Conservation (phyloP, 2,113 vertebrate genomes). For the Ardeotis arabs region DNA sequence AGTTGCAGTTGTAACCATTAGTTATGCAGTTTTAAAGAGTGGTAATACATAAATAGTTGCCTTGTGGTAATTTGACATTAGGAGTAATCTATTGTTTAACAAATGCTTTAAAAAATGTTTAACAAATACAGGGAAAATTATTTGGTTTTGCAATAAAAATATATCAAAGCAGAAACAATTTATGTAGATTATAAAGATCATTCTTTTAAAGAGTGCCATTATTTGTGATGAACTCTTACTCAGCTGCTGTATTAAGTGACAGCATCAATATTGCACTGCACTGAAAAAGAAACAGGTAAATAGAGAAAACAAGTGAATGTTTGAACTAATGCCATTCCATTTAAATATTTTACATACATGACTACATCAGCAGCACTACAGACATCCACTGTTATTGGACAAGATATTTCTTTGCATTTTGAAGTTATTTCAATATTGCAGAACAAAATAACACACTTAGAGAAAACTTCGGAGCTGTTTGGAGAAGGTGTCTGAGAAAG, state of each 20-base stretch:
- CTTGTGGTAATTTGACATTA: background rate
- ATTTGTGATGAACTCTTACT: background rate
- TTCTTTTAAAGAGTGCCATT: background rate
- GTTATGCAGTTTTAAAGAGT: constrained; percentile 16
- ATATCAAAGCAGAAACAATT: background rate
- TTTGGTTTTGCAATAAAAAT: background rate
- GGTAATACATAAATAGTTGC: background rate
- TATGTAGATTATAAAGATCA: background rate
- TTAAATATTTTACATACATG: background rate
- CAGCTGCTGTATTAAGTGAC: background rate
- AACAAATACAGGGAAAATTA: background rate
- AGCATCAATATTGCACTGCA: background rate
- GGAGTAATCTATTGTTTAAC: background rate
- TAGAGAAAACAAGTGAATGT: background rate
- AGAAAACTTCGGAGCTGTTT: background rate
- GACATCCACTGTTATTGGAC: background rate
- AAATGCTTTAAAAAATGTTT: background rate
- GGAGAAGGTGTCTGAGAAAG: background rate
- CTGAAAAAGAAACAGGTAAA: background rate
- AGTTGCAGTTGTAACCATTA: background rate
- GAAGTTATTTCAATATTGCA: background rate
- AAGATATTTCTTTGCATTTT: background rate
- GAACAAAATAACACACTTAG: background rate
- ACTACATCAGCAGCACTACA: background rate
- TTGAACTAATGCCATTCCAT: background rate